phyloP scores from a whole-genome alignment of 2,113 vertebrate genomes.

The Trichomycterus rosablanca region DNA sequence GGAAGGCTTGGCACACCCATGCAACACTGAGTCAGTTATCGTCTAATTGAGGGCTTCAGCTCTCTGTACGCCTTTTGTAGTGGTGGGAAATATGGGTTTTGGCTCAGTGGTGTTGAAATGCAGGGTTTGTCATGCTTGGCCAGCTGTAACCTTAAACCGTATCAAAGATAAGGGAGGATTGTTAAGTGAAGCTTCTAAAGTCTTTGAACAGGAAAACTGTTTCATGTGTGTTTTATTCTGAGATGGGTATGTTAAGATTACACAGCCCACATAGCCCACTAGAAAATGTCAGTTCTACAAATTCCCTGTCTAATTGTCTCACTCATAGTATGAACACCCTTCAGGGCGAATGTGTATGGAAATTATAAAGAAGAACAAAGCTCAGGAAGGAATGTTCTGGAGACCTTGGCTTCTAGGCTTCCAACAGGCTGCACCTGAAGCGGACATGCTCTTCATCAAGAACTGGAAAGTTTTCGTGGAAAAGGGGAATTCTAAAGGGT shows the following conservation, averaged over 20 bases:
- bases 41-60: constrained; percentile 58
- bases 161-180: constrained; percentile 16
- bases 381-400: constrained; percentile 48
- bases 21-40: constrained; percentile 61
- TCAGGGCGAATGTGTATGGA: background rate
- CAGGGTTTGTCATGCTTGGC: constrained; percentile 14
- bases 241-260: no score
- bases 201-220: background rate
- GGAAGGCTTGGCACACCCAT: constrained; percentile 60
- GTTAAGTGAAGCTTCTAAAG: background rate
- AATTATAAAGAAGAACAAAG: constrained; percentile 27
- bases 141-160: constrained; percentile 23
- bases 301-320: no score
- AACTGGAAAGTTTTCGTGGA: constrained; percentile 44
- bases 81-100: constrained; percentile 41
- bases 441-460: constrained; percentile 38
- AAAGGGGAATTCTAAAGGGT: constrained; percentile 45
- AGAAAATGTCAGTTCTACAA: no score
- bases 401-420: constrained; percentile 29
- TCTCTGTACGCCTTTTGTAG: constrained; percentile 39
- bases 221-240: no score
- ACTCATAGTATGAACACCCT: no score
- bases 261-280: no score
- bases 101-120: constrained; percentile 16
- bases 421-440: constrained; percentile 51